Base-by-base conservation (phyloP, 2,888 invertebrate genomes). In the Fragum whitleyi region DNA sequence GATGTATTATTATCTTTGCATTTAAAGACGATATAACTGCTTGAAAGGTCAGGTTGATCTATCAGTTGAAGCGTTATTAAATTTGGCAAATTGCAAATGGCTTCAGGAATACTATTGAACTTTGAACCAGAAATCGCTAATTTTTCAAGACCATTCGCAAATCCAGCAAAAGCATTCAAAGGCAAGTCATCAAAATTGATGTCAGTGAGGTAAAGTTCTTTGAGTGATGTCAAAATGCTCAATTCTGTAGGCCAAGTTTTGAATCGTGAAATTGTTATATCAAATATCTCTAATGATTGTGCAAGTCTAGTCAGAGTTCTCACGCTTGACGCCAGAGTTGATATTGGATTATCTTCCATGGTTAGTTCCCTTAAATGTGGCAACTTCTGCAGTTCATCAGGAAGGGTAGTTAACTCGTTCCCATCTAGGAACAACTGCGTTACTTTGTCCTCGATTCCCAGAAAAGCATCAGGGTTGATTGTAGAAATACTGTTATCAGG, bases 81-180 rank as follows among this genome's bases (percentile, higher is more conserved):
- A 36, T 62, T 62, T 62, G 32, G 62, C 36, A 62, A 39, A 62
- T 36, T 39, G 21, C 62, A 62, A 62, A 62, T 28, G 19, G 39
- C 16, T 28, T 36, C 36, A 1, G 62, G 62, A 21, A 62, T 21
- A 36, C 62, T n/a, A 2, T 21, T 16, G n/a, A 62, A 62, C 9
- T 62, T n/a, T 36, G 62, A 62, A 16, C 9, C 28, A n/a, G n/a
- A 16, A 26, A 62, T 62, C 7, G 3, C 11, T 11, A 62, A 21
- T 19, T 7, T 19, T n/a, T 2, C 29, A 2, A 62, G 39, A 28
- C 39, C 36, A n/a, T 39, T 36, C n/a, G 32, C 28, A 29, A 62
- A 36, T 1, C 62, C 62, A 7, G 36, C 5, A 62, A 62, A 62
- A 19, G 62, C 62, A 62, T 36, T 29, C 5, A 29, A 36, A 5